Base-by-base conservation (phyloP, 2,797 vertebrate genomes). In the Enteromius thamalakanensis region DNA sequence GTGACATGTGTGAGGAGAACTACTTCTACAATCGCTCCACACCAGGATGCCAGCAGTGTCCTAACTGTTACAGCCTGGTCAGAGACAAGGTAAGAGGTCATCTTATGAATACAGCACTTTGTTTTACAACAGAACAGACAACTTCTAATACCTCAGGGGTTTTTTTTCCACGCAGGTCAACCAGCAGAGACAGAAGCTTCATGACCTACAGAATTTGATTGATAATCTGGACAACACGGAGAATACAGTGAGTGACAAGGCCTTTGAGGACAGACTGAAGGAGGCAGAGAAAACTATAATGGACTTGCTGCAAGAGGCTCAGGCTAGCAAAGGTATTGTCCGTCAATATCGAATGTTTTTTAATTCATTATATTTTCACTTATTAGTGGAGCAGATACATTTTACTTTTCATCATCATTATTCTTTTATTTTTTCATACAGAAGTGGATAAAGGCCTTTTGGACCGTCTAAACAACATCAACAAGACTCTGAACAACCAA, bases 1-100 rank as follows among this genome's bases (percentile, higher is more conserved):
- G 97, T 0, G 96, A 99, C 91, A 98, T 98, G 89, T 99, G 98
- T 1, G 97, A 99, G 88, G 98, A 99, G 90, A 99, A 99, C 86
- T 99, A 97, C 88, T 99, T 98, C 95, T 98, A 98, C 92, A 99
- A 99, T 90, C 96, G 97, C 79, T 96, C 97, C 0, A 94, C 94
- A 32, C 97, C 96, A 0, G 96, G 97, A 74, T 99, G 98, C 91
- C 97, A 98, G 89, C 97, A 99, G 87, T 99, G 98, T 67, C 98
- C 98, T 0, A 96, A 97, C 69, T 99, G 98, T 85, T 99, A 99
- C 91, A 91, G 96, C 40, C 90, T 99, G 51, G 97, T 99, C 65
- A 95, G 97, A 78, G 97, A 99, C 86, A 99, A 99, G 96, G 98
- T 99, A 84, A 89, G 87, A 9, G 15, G 5, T 7, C 0, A 3